Evolutionary conservation across 2,113 vertebrate genomes (phyloP).

Genomic region (Epinephelus fuscoguttatus): DNA sequence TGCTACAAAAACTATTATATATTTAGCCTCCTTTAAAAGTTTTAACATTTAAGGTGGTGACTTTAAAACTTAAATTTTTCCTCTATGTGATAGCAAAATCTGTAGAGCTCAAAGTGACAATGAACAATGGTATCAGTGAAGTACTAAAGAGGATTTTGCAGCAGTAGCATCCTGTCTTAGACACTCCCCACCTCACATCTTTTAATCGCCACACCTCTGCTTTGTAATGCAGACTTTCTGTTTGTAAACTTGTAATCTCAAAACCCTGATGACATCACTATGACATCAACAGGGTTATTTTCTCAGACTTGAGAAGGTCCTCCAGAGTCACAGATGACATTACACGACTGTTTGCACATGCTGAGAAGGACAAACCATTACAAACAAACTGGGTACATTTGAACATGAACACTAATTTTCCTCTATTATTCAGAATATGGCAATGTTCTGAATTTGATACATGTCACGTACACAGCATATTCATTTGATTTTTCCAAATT

Average conservation of each 20-base stretch:
- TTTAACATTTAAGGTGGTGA: neutral
- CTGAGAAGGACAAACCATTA: neutral
- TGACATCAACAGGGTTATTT: neutral
- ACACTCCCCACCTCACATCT: neutral
- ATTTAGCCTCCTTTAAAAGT: neutral
- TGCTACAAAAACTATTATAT: neutral
- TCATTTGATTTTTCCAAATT: too few relatives aligned
- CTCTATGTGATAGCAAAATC: neutral
- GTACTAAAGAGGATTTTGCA: neutral
- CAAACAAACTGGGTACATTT: too few relatives aligned
- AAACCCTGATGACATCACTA: neutral
- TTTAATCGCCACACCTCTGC: neutral
- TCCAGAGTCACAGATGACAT: neutral
- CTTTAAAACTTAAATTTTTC: neutral
- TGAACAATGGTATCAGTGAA: neutral
- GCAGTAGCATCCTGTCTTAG: neutral
- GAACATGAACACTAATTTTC: too few relatives aligned
- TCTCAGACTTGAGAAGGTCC: neutral
- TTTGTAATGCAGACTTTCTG: too few relatives aligned
- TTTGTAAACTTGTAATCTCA: neutral
- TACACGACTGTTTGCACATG: neutral
- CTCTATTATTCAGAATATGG: too few relatives aligned
- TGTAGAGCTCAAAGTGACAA: neutral
- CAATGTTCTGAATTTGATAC: too few relatives aligned
- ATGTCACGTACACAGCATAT: too few relatives aligned